Evolutionary conservation across 2,888 invertebrate species (phyloP).

Genomic region (Tridacna crocea): DNA sequence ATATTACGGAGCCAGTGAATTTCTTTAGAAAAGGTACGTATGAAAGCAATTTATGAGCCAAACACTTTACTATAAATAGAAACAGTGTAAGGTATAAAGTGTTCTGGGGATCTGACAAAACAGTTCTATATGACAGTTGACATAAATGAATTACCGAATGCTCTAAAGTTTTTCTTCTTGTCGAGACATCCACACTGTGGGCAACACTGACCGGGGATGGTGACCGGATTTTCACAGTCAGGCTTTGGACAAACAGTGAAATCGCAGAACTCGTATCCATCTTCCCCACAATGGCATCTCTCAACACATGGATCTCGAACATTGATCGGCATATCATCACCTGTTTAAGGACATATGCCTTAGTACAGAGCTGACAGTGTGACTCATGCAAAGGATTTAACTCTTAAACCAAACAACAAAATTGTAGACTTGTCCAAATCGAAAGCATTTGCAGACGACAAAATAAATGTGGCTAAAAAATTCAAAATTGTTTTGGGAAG

Average conservation of each 20-base stretch:
- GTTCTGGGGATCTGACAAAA: too few species aligned
- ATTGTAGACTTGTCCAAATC: too few species aligned
- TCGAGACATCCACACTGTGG: constrained; percentile 33
- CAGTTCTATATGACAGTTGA: too few species aligned
- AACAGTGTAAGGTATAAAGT: too few species aligned
- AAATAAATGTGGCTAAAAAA: too few species aligned
- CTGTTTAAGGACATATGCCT: not conserved
- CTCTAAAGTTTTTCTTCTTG: not conserved
- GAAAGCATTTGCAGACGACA: too few species aligned
- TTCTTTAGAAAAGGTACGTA: too few species aligned
- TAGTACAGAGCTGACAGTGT: too few species aligned
- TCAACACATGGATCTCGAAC: constrained; percentile 20
- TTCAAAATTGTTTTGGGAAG: too few species aligned
- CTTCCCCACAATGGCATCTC: constrained; percentile 19
- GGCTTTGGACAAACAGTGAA: constrained; percentile 16
- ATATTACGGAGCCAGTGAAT: too few species aligned
- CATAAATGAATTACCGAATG: constrained; percentile 4
- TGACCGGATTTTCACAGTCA: constrained; percentile 22
- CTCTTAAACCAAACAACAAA: not conserved
- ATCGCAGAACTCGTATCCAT: constrained; percentile 16
- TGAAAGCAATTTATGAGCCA: too few species aligned
- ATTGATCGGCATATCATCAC: constrained; percentile 31
- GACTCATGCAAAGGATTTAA: not conserved
- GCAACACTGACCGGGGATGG: constrained; percentile 26
- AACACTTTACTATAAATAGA: too few species aligned